phyloP scores from a whole-genome alignment of 2,113 vertebrate species.

The Ramphastos sulfuratus region DNA sequence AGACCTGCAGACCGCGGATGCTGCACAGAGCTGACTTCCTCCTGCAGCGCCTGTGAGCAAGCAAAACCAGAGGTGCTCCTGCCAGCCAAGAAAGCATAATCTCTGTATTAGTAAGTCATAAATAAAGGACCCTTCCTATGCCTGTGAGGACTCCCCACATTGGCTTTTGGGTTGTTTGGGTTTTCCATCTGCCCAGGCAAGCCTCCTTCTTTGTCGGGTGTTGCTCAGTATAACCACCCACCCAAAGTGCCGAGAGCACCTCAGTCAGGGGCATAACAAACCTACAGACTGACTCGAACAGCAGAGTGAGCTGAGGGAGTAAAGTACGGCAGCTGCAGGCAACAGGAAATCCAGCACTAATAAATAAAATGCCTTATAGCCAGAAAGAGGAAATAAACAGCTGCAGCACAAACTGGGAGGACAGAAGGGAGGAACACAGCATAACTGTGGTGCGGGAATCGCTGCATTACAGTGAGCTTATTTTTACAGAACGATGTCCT shows the following conservation, averaged over 20 bases:
- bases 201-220: background rate
- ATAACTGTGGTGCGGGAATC: background rate
- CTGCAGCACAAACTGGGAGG: constrained; percentile 20
- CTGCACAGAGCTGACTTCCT: background rate
- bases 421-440: constrained; percentile 25
- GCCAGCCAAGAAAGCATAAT: background rate
- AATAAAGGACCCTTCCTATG: background rate
- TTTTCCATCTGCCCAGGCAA: background rate
- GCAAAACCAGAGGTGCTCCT: background rate
- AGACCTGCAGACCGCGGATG: rapidly evolving
- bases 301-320: constrained; percentile 1
- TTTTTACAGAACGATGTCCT: background rate
- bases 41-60: background rate
- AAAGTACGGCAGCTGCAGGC: constrained; percentile 42
- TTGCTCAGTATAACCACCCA: background rate
- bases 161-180: background rate
- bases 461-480: constrained; percentile 44
- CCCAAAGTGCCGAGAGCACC: background rate
- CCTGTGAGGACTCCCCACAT: background rate
- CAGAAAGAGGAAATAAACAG: constrained; percentile 66
- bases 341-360: constrained; percentile 62
- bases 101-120: background rate
- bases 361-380: constrained; percentile 51
- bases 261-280: background rate
- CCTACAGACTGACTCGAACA: background rate